Base-by-base conservation (phyloP, 2,113 vertebrate species). In the Otis tarda region DNA sequence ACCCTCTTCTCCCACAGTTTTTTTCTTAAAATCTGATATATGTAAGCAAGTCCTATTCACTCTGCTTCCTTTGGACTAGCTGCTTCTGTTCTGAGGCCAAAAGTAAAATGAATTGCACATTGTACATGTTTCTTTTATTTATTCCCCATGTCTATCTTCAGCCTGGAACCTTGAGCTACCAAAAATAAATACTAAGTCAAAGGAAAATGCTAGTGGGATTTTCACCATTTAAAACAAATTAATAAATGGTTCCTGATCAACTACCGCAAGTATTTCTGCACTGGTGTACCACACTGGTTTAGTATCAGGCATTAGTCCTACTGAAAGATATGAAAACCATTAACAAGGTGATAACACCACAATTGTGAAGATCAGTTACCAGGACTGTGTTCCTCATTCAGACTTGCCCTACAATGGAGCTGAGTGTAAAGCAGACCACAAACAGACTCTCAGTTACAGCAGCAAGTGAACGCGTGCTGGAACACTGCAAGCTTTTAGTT, bases 401-500 rank as follows among this genome's bases (percentile, higher is more conserved):
- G 5, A 52, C 22, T 79, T 63, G 71, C 70, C n/a, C 35, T 70
- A 14, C 8, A 65, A 69, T 80, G 53, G 39, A 61, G 35, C 14
- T 59, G 77, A 70, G 60, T 43, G 39, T 30, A 65, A 88, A 78
- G 50, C 21, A 64, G 53, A 30, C 43, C 19, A 74, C 61, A 43
- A 81, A 47, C 27, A 61, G 50, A 24, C 37, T 41, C 49, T 11
- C 45, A 20, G 45, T 53, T 56, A 17, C 20, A 24, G 80, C 73
- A 82, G 53, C 74, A 81, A 95, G 68, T 37, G 73, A 84, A 86
- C 4, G 45, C 55, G 33, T 14, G 14, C 70, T 78, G 84, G 57
- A 95, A 41, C 64, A 22, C 59, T 43, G 12, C 50, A 28, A 53
- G 33, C 76, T 94, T 94, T 94, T 93, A 82, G 79, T 93, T 92